These are phyloP conservation scores for Leptinotarsa juncta DNA, from an alignment of 2,888 invertebrate species.

Conservation along the genomic window DNA sequence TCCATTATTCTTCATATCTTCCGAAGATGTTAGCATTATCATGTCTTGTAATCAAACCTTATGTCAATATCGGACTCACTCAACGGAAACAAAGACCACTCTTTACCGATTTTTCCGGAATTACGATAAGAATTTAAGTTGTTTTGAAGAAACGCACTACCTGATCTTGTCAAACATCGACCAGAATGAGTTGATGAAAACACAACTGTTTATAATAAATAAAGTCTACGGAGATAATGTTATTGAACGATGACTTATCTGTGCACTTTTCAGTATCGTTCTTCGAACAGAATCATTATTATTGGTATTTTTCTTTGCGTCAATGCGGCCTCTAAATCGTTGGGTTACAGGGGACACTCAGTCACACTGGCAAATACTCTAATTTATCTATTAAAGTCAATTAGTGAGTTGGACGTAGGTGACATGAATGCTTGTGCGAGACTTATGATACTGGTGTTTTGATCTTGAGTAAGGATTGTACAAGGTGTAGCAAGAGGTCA, in stretches of 20 bases:
- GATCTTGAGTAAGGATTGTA: conserved; percentile 11
- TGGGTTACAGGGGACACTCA: conserved; percentile 29
- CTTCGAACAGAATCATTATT: conserved; percentile 20
- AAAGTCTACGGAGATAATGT: conserved; percentile 22
- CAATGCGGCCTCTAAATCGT: conserved; percentile 27
- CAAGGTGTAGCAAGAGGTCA: conserved; percentile 2
- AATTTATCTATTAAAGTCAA: conserved; percentile 66
- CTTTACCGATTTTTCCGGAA: not conserved
- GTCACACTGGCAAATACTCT: conserved; percentile 54
- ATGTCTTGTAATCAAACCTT: conserved; percentile 18
- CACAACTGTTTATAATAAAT: conserved; percentile 24
- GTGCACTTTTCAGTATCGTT: conserved; percentile 23
- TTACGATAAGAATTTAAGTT: not conserved
- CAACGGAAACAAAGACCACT: conserved; percentile 1
- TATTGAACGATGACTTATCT: conserved; percentile 25
- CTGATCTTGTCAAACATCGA: conserved; percentile 18
- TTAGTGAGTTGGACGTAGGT: conserved; percentile 59
- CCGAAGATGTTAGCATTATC: conserved; percentile 23
- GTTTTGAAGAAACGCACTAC: conserved; percentile 25
- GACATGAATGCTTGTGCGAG: conserved; percentile 39
- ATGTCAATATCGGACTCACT: not conserved
- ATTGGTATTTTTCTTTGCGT: conserved; percentile 14
- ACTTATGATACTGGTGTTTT: conserved; percentile 15
- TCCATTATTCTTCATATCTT: conserved; percentile 44
- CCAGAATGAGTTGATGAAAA: conserved; percentile 21